These are phyloP conservation scores for Kryphioiulus occultus DNA, from an alignment of 2,888 invertebrate genomes.

Conservation along the genomic window DNA sequence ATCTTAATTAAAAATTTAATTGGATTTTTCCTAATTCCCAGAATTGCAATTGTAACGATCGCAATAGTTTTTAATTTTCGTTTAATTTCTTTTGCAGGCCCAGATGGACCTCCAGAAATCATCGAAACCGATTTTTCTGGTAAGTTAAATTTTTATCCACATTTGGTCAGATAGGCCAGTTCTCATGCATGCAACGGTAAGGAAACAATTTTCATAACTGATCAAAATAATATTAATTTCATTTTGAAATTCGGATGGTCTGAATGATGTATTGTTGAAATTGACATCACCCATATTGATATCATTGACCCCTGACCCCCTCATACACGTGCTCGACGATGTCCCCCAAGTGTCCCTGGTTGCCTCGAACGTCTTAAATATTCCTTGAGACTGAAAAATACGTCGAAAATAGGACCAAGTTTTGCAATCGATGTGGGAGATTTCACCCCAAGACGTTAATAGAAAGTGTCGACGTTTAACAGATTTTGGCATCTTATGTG, in stretches of 20 bases:
- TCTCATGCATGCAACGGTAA: no score
- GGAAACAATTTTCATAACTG: no score
- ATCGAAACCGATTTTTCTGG: background rate
- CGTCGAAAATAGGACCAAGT: background rate
- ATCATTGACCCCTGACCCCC: background rate
- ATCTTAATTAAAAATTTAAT: no score
- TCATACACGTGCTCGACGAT: background rate
- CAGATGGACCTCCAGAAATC: background rate
- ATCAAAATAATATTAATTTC: background rate
- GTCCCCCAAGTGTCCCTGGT: background rate
- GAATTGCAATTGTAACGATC: no score
- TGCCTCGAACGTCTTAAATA: background rate
- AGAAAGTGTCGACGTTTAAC: slow-evolving; percentile 11
- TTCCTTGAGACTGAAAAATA: background rate
- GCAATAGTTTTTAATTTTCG: background rate
- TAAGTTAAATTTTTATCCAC: background rate
- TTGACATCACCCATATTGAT: no score
- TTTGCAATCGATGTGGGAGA: background rate
- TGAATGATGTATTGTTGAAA: no score
- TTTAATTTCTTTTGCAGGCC: background rate
- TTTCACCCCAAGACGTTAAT: background rate
- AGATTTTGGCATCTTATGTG: background rate
- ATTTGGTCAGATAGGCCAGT: background rate
- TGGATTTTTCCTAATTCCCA: background rate
- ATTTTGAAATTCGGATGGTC: background rate